Conservation (phyloP, 2,797 vertebrate genomes). For the Pelodytes ibericus region DNA sequence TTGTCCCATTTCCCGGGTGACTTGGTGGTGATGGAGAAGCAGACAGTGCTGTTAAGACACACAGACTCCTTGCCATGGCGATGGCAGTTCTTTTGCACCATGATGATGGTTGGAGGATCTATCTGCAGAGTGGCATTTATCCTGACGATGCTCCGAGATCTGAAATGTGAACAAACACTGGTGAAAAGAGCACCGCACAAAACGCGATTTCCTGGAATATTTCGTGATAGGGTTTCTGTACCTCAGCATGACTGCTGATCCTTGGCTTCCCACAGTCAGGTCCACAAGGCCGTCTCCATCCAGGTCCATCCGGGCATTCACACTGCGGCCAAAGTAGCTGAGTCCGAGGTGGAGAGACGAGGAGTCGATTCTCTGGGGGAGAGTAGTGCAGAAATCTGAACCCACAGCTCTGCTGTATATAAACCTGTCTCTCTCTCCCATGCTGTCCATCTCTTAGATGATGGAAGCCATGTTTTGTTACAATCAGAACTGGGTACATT, state of each 20-base stretch:
- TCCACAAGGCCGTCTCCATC: constrained; percentile 89
- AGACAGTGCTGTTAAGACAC: constrained; percentile 81
- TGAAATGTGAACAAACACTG: constrained; percentile 55
- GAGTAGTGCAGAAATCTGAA: no score
- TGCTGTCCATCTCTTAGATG: no score
- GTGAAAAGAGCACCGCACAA: no score
- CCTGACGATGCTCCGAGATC: constrained; percentile 84
- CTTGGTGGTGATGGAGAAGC: constrained; percentile 78
- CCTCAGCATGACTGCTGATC: constrained; percentile 86
- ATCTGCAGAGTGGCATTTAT: constrained; percentile 80
- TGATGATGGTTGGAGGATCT: constrained; percentile 83
- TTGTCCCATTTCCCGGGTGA: constrained; percentile 75
- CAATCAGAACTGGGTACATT: no score
- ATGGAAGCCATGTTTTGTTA: no score
- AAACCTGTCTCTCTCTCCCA: no score
- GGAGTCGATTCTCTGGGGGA: constrained; percentile 79
- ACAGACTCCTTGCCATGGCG: constrained; percentile 79
- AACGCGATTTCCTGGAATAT: no score
- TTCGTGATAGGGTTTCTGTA: constrained; percentile 59
- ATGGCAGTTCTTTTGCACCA: constrained; percentile 86
- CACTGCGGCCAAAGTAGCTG: constrained; percentile 88
- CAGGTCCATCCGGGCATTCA: constrained; percentile 84
- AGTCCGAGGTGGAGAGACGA: constrained; percentile 75
- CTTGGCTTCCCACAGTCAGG: constrained; percentile 88
- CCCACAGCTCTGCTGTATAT: no score